These are phyloP conservation scores for Dinocampus coccinellae DNA, from an alignment of 2,888 invertebrate genomes.

Conservation along the genomic window DNA sequence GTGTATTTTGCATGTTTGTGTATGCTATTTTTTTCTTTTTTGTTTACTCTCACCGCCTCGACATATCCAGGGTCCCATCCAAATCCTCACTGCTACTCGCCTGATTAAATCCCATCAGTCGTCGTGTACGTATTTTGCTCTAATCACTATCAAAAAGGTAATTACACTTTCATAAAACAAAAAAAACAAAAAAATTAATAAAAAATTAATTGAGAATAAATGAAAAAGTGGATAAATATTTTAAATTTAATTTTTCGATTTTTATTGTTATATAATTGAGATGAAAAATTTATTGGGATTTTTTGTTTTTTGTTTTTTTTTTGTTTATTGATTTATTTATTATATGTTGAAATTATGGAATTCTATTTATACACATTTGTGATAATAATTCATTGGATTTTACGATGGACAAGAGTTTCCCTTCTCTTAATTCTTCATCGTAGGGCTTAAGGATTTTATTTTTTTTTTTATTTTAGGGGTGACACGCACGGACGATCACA, in stretches of 20 bases:
- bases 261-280: too few species aligned
- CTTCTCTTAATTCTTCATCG: constrained; percentile 1
- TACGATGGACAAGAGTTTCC: constrained; percentile 46
- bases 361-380: constrained; percentile 30
- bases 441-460: constrained; percentile 37
- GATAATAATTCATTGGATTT: constrained; percentile 57
- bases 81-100: constrained; percentile 29
- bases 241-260: too few species aligned
- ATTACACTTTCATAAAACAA: background rate
- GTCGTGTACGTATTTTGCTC: constrained; percentile 21
- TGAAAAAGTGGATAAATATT: too few species aligned
- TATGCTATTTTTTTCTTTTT: too few species aligned
- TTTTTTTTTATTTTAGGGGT: constrained; percentile 55
- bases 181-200: background rate
- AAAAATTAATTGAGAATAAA: too few species aligned
- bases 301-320: background rate
- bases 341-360: background rate
- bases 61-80: background rate
- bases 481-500: constrained; percentile 53
- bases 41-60: background rate
- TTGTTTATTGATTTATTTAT: too few species aligned
- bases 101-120: constrained; percentile 35
- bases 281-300: too few species aligned
- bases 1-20: background rate
- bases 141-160: constrained; percentile 15